Percentiles rank a stretch among this genome's conserved stretches.
Conservation (phyloP, 2,797 vertebrate genomes). For the Pogoniulus pusillus region DNA sequence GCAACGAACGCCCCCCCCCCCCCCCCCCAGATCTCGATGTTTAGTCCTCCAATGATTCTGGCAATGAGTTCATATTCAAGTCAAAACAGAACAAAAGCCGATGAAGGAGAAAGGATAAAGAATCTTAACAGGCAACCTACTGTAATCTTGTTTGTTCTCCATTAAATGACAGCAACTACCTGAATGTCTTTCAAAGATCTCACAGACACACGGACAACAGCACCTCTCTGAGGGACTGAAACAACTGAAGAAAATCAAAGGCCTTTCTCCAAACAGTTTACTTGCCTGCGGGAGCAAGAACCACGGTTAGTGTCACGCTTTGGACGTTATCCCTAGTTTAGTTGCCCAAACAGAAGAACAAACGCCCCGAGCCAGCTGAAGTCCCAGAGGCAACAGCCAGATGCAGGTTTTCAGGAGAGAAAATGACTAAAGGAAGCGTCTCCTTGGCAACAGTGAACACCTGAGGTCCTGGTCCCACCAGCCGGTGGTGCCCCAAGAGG, state of each 20-base stretch:
- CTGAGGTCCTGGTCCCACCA: background rate
- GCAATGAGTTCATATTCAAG: constrained; percentile 48
- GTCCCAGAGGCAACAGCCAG: background rate
- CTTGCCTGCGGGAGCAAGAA: background rate
- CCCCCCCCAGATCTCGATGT: background rate
- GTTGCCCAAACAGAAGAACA: background rate
- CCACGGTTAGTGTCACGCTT: background rate
- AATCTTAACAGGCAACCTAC: background rate
- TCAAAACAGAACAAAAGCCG: constrained; percentile 24
- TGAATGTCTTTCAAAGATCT: background rate
- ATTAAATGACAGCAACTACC: background rate
- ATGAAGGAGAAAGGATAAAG: background rate
- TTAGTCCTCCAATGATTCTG: background rate
- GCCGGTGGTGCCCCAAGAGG: background rate
- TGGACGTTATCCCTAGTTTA: background rate
- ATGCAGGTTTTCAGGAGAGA: background rate
- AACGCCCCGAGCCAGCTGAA: background rate
- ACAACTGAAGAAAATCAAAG: background rate
- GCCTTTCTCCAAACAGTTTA: background rate
- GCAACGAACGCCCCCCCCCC: too few relatives aligned
- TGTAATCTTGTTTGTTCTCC: background rate
- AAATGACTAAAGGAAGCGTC: background rate
- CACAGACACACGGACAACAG: background rate
- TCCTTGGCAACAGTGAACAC: background rate
- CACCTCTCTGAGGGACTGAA: background rate